Evolutionary conservation across 2,888 invertebrate species (phyloP), one percentile per base, ranked within the genome.

Genomic region (Gandaritis pyraliata): DNA sequence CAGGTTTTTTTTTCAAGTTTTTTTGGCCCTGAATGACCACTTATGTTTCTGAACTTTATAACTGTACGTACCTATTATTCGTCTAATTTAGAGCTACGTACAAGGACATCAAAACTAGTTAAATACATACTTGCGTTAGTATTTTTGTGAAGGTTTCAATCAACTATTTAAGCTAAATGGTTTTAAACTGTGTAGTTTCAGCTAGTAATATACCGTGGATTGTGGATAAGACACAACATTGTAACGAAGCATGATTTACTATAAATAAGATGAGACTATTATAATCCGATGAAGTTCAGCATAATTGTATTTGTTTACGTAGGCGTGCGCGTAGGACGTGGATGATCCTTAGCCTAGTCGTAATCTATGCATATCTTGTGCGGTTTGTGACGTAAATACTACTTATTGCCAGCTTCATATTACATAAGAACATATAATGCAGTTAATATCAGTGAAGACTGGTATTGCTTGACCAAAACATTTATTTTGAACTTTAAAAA

Each of bases 261-360:
- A 33, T 43, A 18, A 50, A 57, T 48, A 18, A 43, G 13, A 41
- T 59, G 33, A 52, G 29, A 50, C 12, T 39, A 39, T 10, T 29
- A 51, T 58, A 38, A 58, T 12, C 51, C 18, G 10, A 39, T 29
- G 18, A 41, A 36, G 53, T 53, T 48, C 18, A 46, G 30, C 47
- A 53, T 48, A 38, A 41, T 33, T 58, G 36, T 29, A 18, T 51
- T 10, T 38, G 18, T 38, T 12, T 54, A 45, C 38, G 54, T 54
- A 23, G 54, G 54, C 11, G 53, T 43, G 53, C 11, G 54, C 54
- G 54, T 54, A 36, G 54, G 54, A 18, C 36, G 53, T 38, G 41
- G 36, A 38, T 15, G 18, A 13, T 45, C 36, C 45, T 54, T 18
- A 54, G 36, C 30, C 45, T 36, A 36, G 8, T 33, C 53, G 45